Evolutionary conservation across 2,113 vertebrate species (phyloP), one percentile per base, ranked within the genome.

Genomic region (Pseudorectes ferrugineus): DNA sequence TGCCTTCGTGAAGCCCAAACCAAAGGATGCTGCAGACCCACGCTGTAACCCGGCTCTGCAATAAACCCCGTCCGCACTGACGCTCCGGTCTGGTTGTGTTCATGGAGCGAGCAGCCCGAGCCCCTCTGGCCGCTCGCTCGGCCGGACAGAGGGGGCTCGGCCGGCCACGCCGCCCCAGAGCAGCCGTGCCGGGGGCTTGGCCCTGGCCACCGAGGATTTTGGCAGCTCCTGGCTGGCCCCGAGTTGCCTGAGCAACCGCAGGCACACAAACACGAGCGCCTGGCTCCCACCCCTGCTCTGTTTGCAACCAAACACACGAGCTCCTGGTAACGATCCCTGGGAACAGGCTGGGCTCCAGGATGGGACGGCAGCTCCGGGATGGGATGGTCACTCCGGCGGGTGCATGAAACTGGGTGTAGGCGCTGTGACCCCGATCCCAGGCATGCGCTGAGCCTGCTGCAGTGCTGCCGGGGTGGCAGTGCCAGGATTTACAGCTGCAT

Each of bases 251-350:
- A 96, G 97, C 97, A 98, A 96, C 91, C 33, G 22, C 86, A 92
- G 66, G 89, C 96, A 97, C 85, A 98, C 97, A 97, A 98, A 98
- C 96, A 97, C 26, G 26, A 87, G 71, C 66, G 95, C 94, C 96
- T 97, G 97, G 96, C 97, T 97, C 67, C 85, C 13, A 12, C 88
- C 73, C 67, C 85, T 18, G 89, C 92, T 96, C 93, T 97, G 97
- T 98, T 98, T 98, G 97, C 97, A 93, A 97, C 96, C 96, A 98
- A 98, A 98, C 97, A 98, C 96, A 95, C 46, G 29, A 94, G 95
- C 97, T 98, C 98, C 97, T 98, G 97, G 97, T 97, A 98, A 98
- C 98, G 20, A 96, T 91, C 97, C 93, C 97, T 97, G 97, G 97
- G 97, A 97, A 96, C 91, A 72, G 96, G 94, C 96, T 40, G 95